Evolutionary conservation across 2,797 vertebrate genomes (phyloP).

Genomic region (Allobates femoralis): DNA sequence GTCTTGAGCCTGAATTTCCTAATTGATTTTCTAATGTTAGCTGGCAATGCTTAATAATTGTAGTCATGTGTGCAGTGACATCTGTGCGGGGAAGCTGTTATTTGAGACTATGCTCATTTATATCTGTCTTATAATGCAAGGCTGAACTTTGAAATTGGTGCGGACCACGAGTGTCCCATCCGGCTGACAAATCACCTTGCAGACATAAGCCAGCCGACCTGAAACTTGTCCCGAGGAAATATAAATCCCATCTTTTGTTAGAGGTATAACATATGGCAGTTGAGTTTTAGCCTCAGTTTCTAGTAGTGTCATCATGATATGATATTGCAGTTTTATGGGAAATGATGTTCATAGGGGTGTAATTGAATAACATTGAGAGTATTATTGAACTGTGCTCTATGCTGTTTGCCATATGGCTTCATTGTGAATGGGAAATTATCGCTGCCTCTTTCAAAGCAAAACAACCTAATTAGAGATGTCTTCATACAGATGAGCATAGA

Average conservation of each 20-base stretch:
- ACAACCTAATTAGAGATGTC: constrained; percentile 50
- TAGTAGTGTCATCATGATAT: constrained; percentile 55
- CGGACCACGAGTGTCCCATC: constrained; percentile 28
- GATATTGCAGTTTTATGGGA: constrained; percentile 60
- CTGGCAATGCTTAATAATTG: constrained; percentile 38
- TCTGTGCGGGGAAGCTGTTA: constrained; percentile 42
- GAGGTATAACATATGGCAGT: constrained; percentile 56
- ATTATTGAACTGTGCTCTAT: constrained; percentile 53
- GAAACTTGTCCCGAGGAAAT: constrained; percentile 48
- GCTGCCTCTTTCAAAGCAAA: constrained; percentile 46
- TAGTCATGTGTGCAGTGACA: constrained; percentile 38
- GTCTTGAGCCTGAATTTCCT: constrained; percentile 6
- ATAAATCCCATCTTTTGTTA: constrained; percentile 56
- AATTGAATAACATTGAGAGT: constrained; percentile 61
- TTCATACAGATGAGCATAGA: constrained; percentile 8
- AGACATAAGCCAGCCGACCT: constrained; percentile 34
- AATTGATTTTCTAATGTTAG: constrained; percentile 31
- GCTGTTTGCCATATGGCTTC: constrained; percentile 61
- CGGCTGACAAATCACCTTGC: constrained; percentile 55
- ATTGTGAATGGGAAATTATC: constrained; percentile 55
- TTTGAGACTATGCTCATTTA: constrained; percentile 27
- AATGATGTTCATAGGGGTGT: constrained; percentile 63
- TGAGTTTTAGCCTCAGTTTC: constrained; percentile 51
- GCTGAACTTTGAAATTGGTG: constrained; percentile 44
- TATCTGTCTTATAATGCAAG: constrained; percentile 39